Conservation (phyloP, 2,797 vertebrate species). For the Ctenosaura bakeri region DNA sequence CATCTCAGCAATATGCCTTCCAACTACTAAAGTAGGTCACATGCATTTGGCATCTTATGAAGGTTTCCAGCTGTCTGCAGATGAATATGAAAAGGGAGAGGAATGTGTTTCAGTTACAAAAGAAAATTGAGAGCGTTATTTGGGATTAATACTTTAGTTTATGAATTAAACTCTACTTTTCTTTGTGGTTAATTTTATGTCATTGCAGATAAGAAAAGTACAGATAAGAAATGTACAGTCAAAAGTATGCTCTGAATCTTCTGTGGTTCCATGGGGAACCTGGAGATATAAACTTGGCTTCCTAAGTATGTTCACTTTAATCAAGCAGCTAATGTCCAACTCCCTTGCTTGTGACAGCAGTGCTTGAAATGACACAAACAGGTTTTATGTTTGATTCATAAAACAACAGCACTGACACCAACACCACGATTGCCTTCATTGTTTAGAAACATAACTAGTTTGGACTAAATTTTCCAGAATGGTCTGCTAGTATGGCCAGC, state of each 20-base stretch:
- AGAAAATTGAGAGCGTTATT: conserved; percentile 11
- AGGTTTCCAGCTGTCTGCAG: conserved; percentile 66
- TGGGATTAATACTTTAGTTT: conserved; percentile 7
- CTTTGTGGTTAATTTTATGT: conserved; percentile 25
- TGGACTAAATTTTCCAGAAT: too few species aligned
- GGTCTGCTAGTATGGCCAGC: too few species aligned
- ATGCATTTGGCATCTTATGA: conserved; percentile 50
- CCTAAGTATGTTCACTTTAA: neutral
- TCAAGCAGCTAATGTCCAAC: neutral
- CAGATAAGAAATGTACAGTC: conserved; percentile 26
- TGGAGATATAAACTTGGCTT: neutral
- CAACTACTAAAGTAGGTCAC: conserved; percentile 59
- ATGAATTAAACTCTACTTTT: conserved; percentile 16
- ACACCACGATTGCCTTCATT: too few species aligned
- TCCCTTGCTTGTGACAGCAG: neutral
- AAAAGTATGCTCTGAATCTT: conserved; percentile 4
- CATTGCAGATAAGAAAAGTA: conserved; percentile 22
- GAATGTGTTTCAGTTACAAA: conserved; percentile 45
- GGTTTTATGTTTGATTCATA: neutral
- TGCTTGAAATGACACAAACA: neutral
- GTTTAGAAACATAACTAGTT: too few species aligned
- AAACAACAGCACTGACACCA: neutral
- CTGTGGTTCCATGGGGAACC: neutral
- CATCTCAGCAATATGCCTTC: conserved; percentile 61
- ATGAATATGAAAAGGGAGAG: conserved; percentile 49